Conservation (phyloP, 30 jellyfish, hydroid and myxozoan species). For the Morbakka virulenta region DNA sequence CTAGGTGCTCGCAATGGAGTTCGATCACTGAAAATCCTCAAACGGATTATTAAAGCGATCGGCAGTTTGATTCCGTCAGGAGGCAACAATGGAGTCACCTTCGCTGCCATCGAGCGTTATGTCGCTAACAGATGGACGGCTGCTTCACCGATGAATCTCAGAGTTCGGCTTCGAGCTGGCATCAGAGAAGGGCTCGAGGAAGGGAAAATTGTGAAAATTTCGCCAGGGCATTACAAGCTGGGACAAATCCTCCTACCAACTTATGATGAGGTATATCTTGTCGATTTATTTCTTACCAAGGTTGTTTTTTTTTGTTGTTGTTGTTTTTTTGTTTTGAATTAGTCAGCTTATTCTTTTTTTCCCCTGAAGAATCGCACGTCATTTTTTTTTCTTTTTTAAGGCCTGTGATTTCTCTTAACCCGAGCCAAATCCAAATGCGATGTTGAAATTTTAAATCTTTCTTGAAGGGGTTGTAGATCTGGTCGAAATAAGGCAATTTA, state of each 20-base stretch:
- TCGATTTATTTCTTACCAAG: too few relatives aligned
- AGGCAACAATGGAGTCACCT: conserved; percentile 57
- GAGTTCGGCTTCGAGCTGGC: conserved; percentile 60
- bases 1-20: conserved; percentile 51
- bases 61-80: conserved; percentile 52
- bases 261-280: conserved; percentile 55
- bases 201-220: conserved; percentile 52
- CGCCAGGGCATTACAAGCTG: conserved; percentile 44
- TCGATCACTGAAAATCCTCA: conserved; percentile 44
- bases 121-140: conserved; percentile 60
- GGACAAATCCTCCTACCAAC: conserved; percentile 38
- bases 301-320: too few relatives aligned
- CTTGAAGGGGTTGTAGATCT: too few relatives aligned
- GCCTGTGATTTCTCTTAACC: too few relatives aligned
- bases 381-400: too few relatives aligned
- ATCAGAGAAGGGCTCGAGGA: conserved; percentile 67
- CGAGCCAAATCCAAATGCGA: too few relatives aligned
- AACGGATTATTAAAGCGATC: conserved; percentile 51
- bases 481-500: too few relatives aligned
- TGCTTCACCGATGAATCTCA: conserved; percentile 45
- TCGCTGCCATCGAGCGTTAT: conserved; percentile 56
- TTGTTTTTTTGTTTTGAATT: too few relatives aligned
- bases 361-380: too few relatives aligned
- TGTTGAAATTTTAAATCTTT: too few relatives aligned
- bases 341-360: too few relatives aligned